Conservation (phyloP, 92 coral and sea anemone species). For the Epizoanthus scotinus region DNA sequence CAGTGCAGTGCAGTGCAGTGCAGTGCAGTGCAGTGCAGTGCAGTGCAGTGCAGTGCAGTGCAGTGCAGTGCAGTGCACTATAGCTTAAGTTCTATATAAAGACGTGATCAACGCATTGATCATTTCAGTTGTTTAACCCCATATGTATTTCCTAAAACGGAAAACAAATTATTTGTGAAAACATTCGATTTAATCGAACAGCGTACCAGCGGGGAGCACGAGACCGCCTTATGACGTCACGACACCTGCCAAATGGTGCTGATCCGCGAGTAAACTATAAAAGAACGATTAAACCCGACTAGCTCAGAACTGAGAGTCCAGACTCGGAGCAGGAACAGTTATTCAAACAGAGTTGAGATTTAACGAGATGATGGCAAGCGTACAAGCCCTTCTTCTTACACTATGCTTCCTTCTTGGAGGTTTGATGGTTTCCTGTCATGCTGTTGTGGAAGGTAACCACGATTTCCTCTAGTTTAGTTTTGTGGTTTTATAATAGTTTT, state of each 20-base stretch:
- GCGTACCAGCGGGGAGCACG: not conserved
- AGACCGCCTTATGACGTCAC: slow-evolving; percentile 5
- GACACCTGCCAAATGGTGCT: not conserved
- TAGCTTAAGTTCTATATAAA: not conserved
- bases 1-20: too few species aligned
- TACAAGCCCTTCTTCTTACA: not conserved
- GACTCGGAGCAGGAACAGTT: not conserved
- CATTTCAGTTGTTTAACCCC: not conserved
- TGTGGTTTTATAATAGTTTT: too few species aligned
- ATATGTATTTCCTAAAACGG: not conserved
- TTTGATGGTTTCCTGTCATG: slow-evolving; percentile 3
- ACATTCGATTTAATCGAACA: not conserved
- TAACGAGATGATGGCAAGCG: not conserved
- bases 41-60: too few species aligned
- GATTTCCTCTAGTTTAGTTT: not conserved
- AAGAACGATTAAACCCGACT: not conserved
- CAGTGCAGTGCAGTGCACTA: not conserved
- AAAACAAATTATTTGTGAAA: not conserved
- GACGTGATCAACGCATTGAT: not conserved
- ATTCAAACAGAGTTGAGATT: not conserved
- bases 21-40: too few species aligned
- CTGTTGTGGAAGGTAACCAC: slow-evolving; percentile 19
- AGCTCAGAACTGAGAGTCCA: not conserved
- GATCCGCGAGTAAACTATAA: slow-evolving; percentile 11
- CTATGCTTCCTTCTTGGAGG: not conserved